phyloP scores from a whole-genome alignment of 1,140 invertebrate species.

The Drosophila mayri region DNA sequence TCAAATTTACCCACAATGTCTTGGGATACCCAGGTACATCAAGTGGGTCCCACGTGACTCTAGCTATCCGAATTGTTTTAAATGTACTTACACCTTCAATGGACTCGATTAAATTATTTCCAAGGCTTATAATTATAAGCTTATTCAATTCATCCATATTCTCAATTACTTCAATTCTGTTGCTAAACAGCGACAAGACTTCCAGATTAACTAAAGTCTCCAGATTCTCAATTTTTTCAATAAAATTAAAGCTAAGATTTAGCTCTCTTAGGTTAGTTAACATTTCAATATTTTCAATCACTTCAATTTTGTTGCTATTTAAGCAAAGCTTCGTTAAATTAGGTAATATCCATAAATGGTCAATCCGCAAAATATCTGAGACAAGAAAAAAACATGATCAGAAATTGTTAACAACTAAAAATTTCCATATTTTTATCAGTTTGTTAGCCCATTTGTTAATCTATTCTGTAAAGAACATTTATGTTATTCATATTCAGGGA shows the following conservation, averaged over 20 bases:
- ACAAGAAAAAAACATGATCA: neutral
- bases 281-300: slow-evolving; percentile 94
- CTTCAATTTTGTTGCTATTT: slow-evolving; percentile 95
- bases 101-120: slow-evolving; percentile 90
- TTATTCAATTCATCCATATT: slow-evolving; percentile 90
- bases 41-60: too few species aligned
- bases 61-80: too few species aligned
- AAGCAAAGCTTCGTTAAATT: slow-evolving; percentile 92
- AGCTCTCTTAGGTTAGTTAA: slow-evolving; percentile 92
- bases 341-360: slow-evolving; percentile 92
- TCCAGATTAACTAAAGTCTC: slow-evolving; percentile 90
- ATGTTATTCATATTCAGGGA: too few species aligned
- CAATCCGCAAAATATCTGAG: slow-evolving; percentile 94
- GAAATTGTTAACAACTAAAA: too few species aligned
- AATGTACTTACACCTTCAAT: slow-evolving; percentile 87
- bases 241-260: slow-evolving; percentile 93
- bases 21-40: too few species aligned
- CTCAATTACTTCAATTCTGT: slow-evolving; percentile 91
- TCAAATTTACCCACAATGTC: too few species aligned
- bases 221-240: slow-evolving; percentile 93
- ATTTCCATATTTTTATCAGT: neutral
- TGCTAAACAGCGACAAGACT: slow-evolving; percentile 90
- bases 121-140: slow-evolving; percentile 93
- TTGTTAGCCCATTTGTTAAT: neutral
- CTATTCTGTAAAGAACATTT: too few species aligned